Percentiles rank a stretch among this genome's conserved stretches.
These are phyloP conservation scores for Phasia obesa DNA, from an alignment of 2,888 invertebrate genomes.

Conservation along the genomic window DNA sequence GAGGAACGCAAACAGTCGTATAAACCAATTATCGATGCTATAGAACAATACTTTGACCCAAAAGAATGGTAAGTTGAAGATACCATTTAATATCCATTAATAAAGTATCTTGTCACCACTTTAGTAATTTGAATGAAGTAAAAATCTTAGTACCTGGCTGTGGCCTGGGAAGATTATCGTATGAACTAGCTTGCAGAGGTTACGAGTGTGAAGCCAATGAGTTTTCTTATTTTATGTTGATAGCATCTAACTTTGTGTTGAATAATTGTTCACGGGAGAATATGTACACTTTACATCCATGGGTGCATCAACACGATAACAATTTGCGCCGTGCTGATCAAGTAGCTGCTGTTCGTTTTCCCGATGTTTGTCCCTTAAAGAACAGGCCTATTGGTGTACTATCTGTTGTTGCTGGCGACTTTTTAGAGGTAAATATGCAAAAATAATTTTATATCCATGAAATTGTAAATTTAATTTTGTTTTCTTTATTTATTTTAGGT, in stretches of 20 bases:
- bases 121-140: conserved; percentile 82
- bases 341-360: conserved; percentile 89
- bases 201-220: conserved; percentile 98
- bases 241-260: conserved; percentile 97
- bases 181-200: conserved; percentile 94
- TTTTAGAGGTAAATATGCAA: conserved; percentile 88
- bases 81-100: not conserved
- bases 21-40: conserved; percentile 93
- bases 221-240: conserved; percentile 98
- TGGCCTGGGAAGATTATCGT: conserved; percentile 96
- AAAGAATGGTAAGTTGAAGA: conserved; percentile 84
- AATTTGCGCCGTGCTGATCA: conserved; percentile 92
- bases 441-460: not conserved
- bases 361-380: conserved; percentile 92
- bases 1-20: conserved; percentile 94
- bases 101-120: conserved; percentile 6
- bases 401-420: conserved; percentile 98
- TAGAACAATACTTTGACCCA: conserved; percentile 88
- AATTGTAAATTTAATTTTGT: not conserved
- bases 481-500: conserved; percentile 72
- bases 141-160: conserved; percentile 96
- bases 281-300: conserved; percentile 93
- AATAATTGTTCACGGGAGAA: conserved; percentile 89
- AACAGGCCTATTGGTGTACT: conserved; percentile 86
- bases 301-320: conserved; percentile 97